Base-by-base conservation (phyloP, 2,113 vertebrate genomes). In the Balaenoptera acutorostrata region DNA sequence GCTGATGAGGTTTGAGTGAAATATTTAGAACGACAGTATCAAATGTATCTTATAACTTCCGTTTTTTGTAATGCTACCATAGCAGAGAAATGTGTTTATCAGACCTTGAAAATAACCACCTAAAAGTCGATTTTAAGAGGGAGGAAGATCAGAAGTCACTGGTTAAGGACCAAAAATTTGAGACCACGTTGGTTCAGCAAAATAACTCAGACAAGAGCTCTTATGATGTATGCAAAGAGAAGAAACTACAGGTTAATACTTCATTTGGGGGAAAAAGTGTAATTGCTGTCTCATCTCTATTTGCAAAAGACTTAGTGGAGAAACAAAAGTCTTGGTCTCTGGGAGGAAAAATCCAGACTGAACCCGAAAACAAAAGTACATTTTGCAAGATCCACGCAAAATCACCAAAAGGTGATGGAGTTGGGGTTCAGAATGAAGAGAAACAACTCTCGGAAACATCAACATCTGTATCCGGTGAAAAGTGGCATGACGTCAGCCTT, bases 51-150 rank as follows among this genome's bases (percentile, higher is more conserved):
- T 55, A 39, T 82, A 91, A 97, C n/a, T 41, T 74, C 10, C 3
- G 7, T 92, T 98, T 97, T 97, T 98, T 98, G 21, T 98, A 10
- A 4, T 96, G 89, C 96, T 18, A 0, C 97, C 96, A 33, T 98
- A 98, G 98, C 97, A 27, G 82, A 97, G 97, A 78, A 93, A n/a
- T 98, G 97, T 74, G 95, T 83, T 95, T 98, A 92, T 94, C 98
- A 95, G 97, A 98, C 91, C 97, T 98, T 92, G 98, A 98, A 77
- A 97, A 64, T 95, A 86, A 75, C 98, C 78, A 83, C 92, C 1
- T 95, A 59, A 98, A 94, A 97, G 82, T 88, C 44, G 31, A 49
- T 2, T 55, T 94, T 93, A 95, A 95, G 82, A 97, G 97, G 72
- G 98, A 98, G 95, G 95, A 88, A 92, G 91, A 55, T 84, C 97